Percentiles rank a stretch among this genome's conserved stretches.
These are phyloP conservation scores for Nicator chloris DNA, from an alignment of 2,113 vertebrate species.

Conservation along the genomic window DNA sequence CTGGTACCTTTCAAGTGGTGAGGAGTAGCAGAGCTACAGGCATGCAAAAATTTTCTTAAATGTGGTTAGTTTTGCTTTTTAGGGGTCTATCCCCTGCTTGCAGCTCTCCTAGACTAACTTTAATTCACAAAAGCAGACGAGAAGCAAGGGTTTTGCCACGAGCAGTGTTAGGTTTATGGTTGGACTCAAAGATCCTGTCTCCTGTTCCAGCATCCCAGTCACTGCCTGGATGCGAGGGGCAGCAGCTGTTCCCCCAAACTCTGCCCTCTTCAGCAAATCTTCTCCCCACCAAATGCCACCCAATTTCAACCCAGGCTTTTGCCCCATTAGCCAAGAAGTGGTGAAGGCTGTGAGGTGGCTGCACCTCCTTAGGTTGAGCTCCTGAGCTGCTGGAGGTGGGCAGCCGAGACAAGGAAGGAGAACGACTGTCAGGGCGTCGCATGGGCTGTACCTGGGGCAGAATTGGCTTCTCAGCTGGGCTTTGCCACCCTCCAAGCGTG, in stretches of 20 bases:
- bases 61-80: not conserved
- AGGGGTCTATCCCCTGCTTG: not conserved
- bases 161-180: not conserved
- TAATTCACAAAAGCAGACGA: not conserved
- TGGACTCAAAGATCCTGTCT: not conserved
- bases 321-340: too few relatives aligned
- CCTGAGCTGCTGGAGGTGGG: not conserved
- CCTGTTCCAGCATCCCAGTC: not conserved
- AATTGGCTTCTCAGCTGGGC: not conserved
- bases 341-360: not conserved
- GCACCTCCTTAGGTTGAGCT: not conserved
- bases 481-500: accelerated
- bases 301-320: not conserved
- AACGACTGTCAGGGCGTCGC: accelerated
- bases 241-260: not conserved
- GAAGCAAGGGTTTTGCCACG: not conserved
- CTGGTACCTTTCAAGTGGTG: not conserved
- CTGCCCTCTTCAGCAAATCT: not conserved
- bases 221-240: not conserved
- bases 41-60: not conserved
- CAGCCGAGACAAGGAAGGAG: not conserved
- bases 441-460: accelerated
- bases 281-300: not conserved
- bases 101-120: not conserved
- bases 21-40: not conserved